Base-by-base conservation (phyloP, 2,113 vertebrate genomes). In the Colossoma macropomum region DNA sequence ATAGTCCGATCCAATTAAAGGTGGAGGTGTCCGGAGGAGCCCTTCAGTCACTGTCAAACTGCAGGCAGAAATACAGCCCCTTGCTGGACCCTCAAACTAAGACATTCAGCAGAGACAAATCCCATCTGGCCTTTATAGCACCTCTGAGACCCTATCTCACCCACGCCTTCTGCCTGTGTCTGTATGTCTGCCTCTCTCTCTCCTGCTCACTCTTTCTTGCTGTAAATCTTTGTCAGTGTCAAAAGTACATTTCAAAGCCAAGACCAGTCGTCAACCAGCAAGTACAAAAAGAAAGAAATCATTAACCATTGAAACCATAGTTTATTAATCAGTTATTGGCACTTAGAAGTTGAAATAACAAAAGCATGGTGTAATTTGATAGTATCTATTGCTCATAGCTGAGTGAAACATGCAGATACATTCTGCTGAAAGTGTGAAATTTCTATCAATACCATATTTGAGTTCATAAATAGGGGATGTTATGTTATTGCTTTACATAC, bases 81-180 rank as follows among this genome's bases (percentile, higher is more conserved):
- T 65, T n/a, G 60, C 32, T 48, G 30, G 23, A 34, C 28, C 41
- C 25, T 50, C 17, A 41, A 75, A 30, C 23, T 45, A 3, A 41
- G 32, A 71, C 45, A 27, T 17, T 48, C 21, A 50, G 30, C 30
- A 60, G 52, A 48, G 63, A 82, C 62, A 69, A 82, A 82, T 48
- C 32, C 73, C 81, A 82, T 23, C 81, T 81, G 72, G 72, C 68
- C 70, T 30, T 21, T 66, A 38, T 32, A 65, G 16, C 60, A 54
- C 60, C 1, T 62, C 50, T 56, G 48, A 75, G 12, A 62, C 28
- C 32, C 38, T 70, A 38, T 54, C 17, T 50, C 17, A 38, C 71
- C 34, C 38, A 32, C 17, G 30, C 21, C 0, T 21, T 56, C 21
- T 56, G 54, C 72, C 19, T 52, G 48, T 69, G 66, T 23, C 66